Conservation (phyloP, 2,797 vertebrate species). For the Sorex maritimensis region DNA sequence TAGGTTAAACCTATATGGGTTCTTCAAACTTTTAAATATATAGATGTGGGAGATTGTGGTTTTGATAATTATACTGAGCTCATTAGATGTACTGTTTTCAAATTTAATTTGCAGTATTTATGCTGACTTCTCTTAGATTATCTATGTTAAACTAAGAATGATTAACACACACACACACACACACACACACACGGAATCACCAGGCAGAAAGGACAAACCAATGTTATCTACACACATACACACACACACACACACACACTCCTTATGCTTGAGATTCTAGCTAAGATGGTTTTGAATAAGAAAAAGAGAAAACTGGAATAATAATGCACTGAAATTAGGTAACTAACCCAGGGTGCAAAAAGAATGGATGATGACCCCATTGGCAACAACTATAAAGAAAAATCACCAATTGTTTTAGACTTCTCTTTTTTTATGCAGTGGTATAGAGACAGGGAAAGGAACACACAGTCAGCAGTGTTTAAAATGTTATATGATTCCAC, state of each 20-base stretch:
- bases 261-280: not conserved
- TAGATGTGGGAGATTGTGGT: not conserved
- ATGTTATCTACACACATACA: not conserved
- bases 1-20: not conserved
- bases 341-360: not conserved
- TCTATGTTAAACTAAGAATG: not conserved
- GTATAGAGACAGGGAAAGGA: not conserved
- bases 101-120: not conserved
- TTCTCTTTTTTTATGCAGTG: too few species aligned
- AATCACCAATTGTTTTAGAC: too few species aligned
- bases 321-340: not conserved
- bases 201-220: too few species aligned
- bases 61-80: not conserved
- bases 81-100: not conserved
- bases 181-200: too few species aligned
- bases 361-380: not conserved
- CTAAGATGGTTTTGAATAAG: not conserved
- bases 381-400: too few species aligned
- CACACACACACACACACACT: too few species aligned
- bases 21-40: slow-evolving; percentile 19
- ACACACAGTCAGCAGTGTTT: not conserved
- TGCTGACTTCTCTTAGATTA: not conserved
- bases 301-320: not conserved
- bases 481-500: too few species aligned
- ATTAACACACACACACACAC: not conserved